These are phyloP conservation scores for Tetropium fuscum DNA, from an alignment of 2,888 invertebrate species.

Conservation along the genomic window DNA sequence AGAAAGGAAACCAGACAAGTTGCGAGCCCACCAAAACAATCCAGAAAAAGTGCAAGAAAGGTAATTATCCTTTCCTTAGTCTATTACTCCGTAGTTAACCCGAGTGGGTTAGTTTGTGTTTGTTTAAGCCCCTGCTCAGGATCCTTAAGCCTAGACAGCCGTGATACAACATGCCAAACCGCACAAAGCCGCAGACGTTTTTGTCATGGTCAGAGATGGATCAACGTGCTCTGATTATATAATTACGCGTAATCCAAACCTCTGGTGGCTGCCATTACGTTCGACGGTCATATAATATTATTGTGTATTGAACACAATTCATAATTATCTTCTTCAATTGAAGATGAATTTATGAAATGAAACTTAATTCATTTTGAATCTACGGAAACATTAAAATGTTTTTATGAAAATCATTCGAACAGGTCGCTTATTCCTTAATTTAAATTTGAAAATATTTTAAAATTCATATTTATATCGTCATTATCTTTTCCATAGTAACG, in stretches of 20 bases:
- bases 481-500: too few relatives aligned
- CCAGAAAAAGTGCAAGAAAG: conserved; percentile 94
- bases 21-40: conserved; percentile 89
- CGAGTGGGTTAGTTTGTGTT: background rate
- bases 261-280: background rate
- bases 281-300: background rate
- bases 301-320: background rate
- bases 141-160: background rate
- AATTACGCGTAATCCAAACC: too few relatives aligned
- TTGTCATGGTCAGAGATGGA: conserved; percentile 18
- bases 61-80: conserved; percentile 65
- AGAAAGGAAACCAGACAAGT: conserved; percentile 83
- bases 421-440: too few relatives aligned
- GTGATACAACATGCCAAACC: background rate
- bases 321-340: too few relatives aligned
- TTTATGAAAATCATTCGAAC: too few relatives aligned
- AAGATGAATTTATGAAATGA: too few relatives aligned
- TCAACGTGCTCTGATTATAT: conserved; percentile 17
- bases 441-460: too few relatives aligned
- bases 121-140: background rate
- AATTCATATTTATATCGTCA: too few relatives aligned
- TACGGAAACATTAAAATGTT: too few relatives aligned
- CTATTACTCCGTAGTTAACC: background rate
- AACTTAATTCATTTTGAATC: too few relatives aligned
- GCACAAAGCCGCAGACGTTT: conserved; percentile 15